Percentiles rank a stretch among this genome's conserved stretches.
These are phyloP conservation scores for Australoheros scitulus DNA, from an alignment of 2,113 vertebrate species.

Conservation along the genomic window DNA sequence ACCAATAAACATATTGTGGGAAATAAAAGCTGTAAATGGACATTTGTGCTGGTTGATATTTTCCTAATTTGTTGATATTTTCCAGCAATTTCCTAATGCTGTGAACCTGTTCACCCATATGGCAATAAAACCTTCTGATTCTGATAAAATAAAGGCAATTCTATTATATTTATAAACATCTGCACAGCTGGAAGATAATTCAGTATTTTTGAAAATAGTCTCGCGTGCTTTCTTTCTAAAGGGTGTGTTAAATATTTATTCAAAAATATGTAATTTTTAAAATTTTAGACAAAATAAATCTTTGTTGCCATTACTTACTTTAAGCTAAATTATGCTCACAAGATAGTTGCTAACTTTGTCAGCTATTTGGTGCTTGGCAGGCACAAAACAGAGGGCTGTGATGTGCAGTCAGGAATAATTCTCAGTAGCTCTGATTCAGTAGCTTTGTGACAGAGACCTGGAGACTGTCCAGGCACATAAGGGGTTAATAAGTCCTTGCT, in stretches of 20 bases:
- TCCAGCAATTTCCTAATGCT: no score
- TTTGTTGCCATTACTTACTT: not conserved
- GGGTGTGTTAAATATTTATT: not conserved
- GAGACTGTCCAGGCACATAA: no score
- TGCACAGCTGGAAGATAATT: not conserved
- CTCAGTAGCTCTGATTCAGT: not conserved
- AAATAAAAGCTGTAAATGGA: conserved; percentile 1
- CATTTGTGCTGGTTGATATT: not conserved
- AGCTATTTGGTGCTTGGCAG: not conserved
- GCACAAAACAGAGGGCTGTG: not conserved
- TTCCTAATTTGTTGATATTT: no score
- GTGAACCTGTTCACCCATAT: no score
- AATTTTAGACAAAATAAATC: not conserved
- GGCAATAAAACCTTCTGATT: no score
- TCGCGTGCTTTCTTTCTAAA: not conserved
- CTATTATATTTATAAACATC: not conserved
- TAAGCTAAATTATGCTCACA: not conserved
- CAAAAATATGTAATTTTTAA: not conserved
- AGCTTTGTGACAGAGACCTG: no score
- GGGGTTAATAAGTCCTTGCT: no score
- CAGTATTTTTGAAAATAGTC: not conserved
- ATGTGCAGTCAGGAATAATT: not conserved
- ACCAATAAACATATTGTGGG: not conserved
- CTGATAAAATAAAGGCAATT: not conserved
- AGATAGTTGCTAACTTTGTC: not conserved